These are phyloP conservation scores for Podabrus alpinus DNA, from an alignment of 2,888 invertebrate species.

Conservation along the genomic window DNA sequence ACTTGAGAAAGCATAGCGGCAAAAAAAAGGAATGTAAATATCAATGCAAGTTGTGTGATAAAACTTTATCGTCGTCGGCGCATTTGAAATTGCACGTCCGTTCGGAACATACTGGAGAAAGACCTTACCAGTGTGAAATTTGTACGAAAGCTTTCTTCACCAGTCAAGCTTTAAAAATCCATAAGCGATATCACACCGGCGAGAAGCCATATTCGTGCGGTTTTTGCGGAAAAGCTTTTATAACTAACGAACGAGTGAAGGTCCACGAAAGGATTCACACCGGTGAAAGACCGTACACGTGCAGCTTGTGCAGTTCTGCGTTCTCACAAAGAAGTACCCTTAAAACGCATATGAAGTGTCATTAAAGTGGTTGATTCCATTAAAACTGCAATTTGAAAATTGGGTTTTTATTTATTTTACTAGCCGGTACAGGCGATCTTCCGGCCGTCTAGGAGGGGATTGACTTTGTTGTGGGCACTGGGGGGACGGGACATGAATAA, in stretches of 20 bases:
- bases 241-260: slow-evolving; percentile 44
- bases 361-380: not conserved
- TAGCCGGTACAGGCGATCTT: too few species aligned
- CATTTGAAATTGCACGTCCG: slow-evolving; percentile 22
- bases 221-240: slow-evolving; percentile 49
- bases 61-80: slow-evolving; percentile 13
- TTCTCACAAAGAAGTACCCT: slow-evolving; percentile 52
- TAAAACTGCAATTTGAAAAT: not conserved
- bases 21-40: slow-evolving; percentile 20
- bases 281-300: slow-evolving; percentile 53
- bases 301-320: slow-evolving; percentile 60
- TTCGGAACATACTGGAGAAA: slow-evolving; percentile 24
- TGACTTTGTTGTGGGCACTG: too few species aligned
- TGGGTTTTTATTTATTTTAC: not conserved
- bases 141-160: slow-evolving; percentile 23
- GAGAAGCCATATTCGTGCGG: slow-evolving; percentile 49
- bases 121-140: slow-evolving; percentile 18
- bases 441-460: too few species aligned
- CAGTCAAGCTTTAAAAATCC: slow-evolving; percentile 36
- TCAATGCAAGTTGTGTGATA: slow-evolving; percentile 14
- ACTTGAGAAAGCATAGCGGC: slow-evolving; percentile 21
- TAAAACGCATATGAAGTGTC: slow-evolving; percentile 25
- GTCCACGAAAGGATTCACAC: slow-evolving; percentile 47
- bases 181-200: slow-evolving; percentile 48
- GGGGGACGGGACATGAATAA: too few species aligned